Percentiles rank a stretch among this genome's conserved stretches.
Evolutionary conservation across 2,797 vertebrate species (phyloP).

Genomic region (Myotis pilosus): DNA sequence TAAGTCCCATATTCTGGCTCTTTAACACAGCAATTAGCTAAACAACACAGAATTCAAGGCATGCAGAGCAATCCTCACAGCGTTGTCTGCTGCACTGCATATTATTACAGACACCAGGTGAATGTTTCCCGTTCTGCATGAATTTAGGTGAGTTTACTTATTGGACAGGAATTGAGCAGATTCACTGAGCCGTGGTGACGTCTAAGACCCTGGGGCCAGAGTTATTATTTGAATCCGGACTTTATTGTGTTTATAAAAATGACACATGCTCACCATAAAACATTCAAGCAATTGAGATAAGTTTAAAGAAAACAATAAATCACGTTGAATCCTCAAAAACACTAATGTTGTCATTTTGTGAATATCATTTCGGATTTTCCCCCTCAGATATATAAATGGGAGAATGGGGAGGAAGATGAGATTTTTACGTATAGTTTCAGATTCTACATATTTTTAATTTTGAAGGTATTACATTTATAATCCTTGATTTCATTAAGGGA

Average conservation of each 20-base stretch:
- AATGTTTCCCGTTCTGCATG: not conserved
- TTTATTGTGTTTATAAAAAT: slow-evolving; percentile 40
- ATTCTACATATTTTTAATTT: not conserved
- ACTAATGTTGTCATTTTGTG: not conserved
- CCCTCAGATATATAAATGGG: not conserved
- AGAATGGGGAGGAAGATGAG: not conserved
- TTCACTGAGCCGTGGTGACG: not conserved
- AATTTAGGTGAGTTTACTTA: not conserved
- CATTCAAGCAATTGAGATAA: not conserved
- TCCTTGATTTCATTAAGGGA: not conserved
- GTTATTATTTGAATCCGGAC: not conserved
- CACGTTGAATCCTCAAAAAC: not conserved
- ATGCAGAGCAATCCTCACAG: not conserved
- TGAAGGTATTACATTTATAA: not conserved
- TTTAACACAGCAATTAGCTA: not conserved
- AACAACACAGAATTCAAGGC: not conserved
- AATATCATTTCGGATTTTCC: not conserved
- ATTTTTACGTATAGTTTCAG: not conserved
- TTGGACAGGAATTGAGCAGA: not conserved
- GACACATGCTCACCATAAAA: slow-evolving; percentile 18
- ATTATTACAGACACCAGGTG: not conserved
- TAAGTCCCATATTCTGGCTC: not conserved
- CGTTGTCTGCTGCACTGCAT: not conserved
- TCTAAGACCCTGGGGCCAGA: not conserved
- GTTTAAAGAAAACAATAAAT: slow-evolving; percentile 8